Conservation (phyloP, 2,888 invertebrate species). For the Ophion costatus region DNA sequence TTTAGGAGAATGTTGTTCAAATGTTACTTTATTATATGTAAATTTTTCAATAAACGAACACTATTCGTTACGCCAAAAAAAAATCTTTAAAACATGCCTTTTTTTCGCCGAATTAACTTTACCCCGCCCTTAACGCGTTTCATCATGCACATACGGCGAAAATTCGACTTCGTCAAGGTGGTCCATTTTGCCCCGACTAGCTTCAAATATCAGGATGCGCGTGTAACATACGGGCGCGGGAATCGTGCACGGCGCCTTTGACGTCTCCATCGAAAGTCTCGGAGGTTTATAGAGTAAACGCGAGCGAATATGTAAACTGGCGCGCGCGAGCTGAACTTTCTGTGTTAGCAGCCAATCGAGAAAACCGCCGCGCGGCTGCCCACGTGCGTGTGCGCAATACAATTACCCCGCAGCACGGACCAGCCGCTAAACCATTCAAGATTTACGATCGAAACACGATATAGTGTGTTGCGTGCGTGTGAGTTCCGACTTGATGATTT, state of each 20-base stretch:
- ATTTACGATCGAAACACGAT: conserved; percentile 60
- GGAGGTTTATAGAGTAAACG: conserved; percentile 58
- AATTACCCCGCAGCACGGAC: conserved; percentile 40
- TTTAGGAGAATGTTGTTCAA: no score
- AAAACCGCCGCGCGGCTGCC: conserved; percentile 24
- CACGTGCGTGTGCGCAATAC: conserved; percentile 41
- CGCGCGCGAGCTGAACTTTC: conserved; percentile 6
- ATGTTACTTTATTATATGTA: no score
- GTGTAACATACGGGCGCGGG: background rate
- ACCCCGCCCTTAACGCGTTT: background rate
- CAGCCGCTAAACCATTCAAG: conserved; percentile 46
- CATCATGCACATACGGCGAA: background rate
- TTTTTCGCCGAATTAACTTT: no score
- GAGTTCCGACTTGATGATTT: conserved; percentile 50
- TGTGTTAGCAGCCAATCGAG: conserved; percentile 62
- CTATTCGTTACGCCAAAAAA: no score
- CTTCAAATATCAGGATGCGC: background rate
- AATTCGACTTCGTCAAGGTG: conserved; percentile 8
- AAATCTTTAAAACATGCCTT: no score
- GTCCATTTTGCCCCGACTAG: conserved; percentile 17
- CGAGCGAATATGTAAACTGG: conserved; percentile 49
- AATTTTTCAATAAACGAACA: no score
- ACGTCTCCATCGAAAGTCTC: conserved; percentile 56
- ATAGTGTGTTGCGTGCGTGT: conserved; percentile 2
- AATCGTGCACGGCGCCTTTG: conserved; percentile 45